Evolutionary conservation across 2,797 vertebrate genomes (phyloP).

Genomic region (Argya squamiceps): DNA sequence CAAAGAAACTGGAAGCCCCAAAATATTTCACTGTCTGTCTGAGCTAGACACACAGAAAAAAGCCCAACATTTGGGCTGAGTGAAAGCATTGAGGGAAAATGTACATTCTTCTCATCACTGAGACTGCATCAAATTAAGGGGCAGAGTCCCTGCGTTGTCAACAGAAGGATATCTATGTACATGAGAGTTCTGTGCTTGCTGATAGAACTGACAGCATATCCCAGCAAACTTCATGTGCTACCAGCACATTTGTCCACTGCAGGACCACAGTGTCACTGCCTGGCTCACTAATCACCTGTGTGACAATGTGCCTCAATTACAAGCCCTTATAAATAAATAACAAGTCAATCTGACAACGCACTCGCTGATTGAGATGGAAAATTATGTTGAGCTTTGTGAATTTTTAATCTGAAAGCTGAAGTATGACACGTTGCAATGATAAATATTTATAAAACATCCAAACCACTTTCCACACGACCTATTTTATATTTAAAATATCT

Average conservation of each 20-base stretch:
- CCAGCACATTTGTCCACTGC: neutral
- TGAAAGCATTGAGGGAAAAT: neutral
- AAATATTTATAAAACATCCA: conserved; percentile 32
- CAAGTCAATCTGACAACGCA: neutral
- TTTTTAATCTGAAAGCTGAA: neutral
- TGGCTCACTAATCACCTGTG: neutral
- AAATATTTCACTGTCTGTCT: neutral
- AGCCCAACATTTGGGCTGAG: neutral
- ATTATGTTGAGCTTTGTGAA: neutral
- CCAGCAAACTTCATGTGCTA: neutral
- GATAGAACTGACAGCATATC: neutral
- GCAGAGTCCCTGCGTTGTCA: neutral
- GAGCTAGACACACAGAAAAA: neutral
- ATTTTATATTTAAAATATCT: neutral
- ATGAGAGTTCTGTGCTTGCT: neutral
- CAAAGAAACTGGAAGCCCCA: neutral
- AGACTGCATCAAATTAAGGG: neutral
- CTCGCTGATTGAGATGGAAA: neutral
- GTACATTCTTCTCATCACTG: neutral
- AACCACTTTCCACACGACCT: neutral
- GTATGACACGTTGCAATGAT: neutral
- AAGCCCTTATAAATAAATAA: conserved; percentile 12
- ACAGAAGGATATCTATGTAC: neutral
- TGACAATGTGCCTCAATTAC: neutral
- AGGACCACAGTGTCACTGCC: neutral